Evolutionary conservation across 2,888 invertebrate species (phyloP).

Genomic region (Ochropleura plecta): DNA sequence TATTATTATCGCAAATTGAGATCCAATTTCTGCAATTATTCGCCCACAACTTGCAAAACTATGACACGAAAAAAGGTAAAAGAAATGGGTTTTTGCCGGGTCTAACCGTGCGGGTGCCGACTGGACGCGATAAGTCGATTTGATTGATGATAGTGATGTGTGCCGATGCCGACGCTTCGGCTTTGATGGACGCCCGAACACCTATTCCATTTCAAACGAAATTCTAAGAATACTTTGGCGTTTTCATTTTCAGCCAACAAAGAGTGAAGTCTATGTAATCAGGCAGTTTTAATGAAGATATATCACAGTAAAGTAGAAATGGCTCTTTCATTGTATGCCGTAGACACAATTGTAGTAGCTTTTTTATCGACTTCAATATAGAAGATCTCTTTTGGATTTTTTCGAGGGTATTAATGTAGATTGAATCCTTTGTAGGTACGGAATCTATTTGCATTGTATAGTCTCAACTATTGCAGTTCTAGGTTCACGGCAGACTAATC

Average conservation of each 20-base stretch:
- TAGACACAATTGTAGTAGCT: not conserved
- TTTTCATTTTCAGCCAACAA: conserved; percentile 12
- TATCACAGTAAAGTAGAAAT: not conserved
- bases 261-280: not conserved
- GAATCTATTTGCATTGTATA: not conserved
- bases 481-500: not conserved
- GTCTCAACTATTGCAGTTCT: not conserved
- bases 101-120: conserved; percentile 69
- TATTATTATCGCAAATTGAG: not conserved
- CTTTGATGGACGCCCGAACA: conserved; percentile 52
- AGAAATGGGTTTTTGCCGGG: conserved; percentile 68
- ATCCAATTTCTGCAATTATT: conserved; percentile 52
- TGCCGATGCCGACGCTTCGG: conserved; percentile 55
- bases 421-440: not conserved
- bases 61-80: conserved; percentile 63
- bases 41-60: conserved; percentile 57
- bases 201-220: conserved; percentile 49
- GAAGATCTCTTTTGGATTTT: not conserved
- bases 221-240: conserved; percentile 20
- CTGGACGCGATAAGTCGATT: conserved; percentile 79
- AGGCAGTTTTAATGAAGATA: conserved; percentile 13
- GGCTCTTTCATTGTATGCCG: not conserved
- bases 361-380: not conserved
- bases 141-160: conserved; percentile 78
- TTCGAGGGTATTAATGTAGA: not conserved